Evolutionary conservation across 1,140 invertebrate genomes (phyloP).

Genomic region (Drosophila burlai): DNA sequence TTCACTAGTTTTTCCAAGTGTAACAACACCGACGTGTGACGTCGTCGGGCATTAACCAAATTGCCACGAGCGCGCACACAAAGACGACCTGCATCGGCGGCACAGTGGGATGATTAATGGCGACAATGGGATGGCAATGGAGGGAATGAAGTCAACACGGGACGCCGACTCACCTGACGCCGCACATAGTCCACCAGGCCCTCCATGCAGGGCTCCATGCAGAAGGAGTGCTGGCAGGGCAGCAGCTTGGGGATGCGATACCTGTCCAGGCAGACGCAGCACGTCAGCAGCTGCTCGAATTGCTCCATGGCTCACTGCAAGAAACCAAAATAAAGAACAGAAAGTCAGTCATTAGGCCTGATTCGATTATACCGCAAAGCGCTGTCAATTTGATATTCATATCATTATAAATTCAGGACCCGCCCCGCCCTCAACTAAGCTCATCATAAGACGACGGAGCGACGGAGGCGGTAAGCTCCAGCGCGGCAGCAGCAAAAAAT

Average conservation of each 20-base stretch:
- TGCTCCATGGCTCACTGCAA: constrained; percentile 92
- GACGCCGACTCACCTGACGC: constrained; percentile 89
- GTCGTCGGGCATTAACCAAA: constrained; percentile 57
- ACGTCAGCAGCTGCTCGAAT: constrained; percentile 98
- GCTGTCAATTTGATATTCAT: constrained; percentile 83
- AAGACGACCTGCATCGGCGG: constrained; percentile 19
- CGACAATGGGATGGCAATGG: constrained; percentile 8
- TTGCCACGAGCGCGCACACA: constrained; percentile 41
- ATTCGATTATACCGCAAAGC: constrained; percentile 72
- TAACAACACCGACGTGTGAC: constrained; percentile 28
- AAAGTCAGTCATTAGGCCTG: constrained; percentile 70
- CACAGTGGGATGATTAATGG: constrained; percentile 53
- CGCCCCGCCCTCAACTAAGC: constrained; percentile 47
- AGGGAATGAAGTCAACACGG: constrained; percentile 1
- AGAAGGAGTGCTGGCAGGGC: constrained; percentile 99
- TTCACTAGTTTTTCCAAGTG: constrained; percentile 7
- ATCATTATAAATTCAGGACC: constrained; percentile 79
- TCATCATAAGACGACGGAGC: constrained; percentile 63
- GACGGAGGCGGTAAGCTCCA: constrained; percentile 26
- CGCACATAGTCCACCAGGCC: constrained; percentile 97
- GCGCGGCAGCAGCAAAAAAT: constrained; percentile 9
- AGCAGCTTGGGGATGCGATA: constrained; percentile 98
- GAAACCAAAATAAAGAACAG: neutral
- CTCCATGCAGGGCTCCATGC: constrained; percentile 99
- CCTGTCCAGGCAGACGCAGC: constrained; percentile 98